Evolutionary conservation across 1,140 invertebrate species (phyloP), one percentile per base, ranked within the genome.

Genomic region (Dendroctonus ponderosae): DNA sequence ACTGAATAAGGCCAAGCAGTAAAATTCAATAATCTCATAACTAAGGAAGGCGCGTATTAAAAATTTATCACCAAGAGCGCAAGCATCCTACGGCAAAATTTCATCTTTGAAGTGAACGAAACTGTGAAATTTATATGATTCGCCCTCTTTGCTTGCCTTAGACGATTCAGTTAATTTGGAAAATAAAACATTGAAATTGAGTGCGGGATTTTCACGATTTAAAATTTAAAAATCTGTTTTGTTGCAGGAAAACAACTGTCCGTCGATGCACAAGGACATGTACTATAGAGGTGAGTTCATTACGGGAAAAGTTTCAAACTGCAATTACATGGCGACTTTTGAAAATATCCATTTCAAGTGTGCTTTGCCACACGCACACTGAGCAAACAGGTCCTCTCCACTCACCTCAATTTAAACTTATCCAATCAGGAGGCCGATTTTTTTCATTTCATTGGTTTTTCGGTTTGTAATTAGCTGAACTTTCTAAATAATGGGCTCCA

Each of bases 221-320:
- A 2, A 26, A 26, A 26, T 26, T 12, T 26, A 26, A 26, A 26
- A 26, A 26, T 60, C 58, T 52, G 50, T 68, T 72, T 72, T 75
- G 68, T 82, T 81, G 69, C 79, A 88, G 85, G 83, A 82, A 71
- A 81, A 82, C 62, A 85, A 83, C 72, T 89, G 87, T 80, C 86
- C 86, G 46, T 85, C 85, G 66, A 89, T 89, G 87, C 85, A 86
- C 71, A 86, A 85, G 79, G 85, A 89, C 74, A 87, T 87, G 84
- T 86, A 86, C 72, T 89, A 89, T 77, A 85, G 80, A 85, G 85
- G 85, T 86, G 82, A 80, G 67, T 46, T 26, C 26, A 26, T 26
- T 26, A 26, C 26, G 1, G 26, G 26, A 4, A 46, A 12, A 9
- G 12, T 46, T 46, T 46, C 12, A 11, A 46, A 46, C 12, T 46